These are phyloP conservation scores for Ornithorhynchus anatinus DNA, from an alignment of 2,113 vertebrate genomes.

Conservation along the genomic window DNA sequence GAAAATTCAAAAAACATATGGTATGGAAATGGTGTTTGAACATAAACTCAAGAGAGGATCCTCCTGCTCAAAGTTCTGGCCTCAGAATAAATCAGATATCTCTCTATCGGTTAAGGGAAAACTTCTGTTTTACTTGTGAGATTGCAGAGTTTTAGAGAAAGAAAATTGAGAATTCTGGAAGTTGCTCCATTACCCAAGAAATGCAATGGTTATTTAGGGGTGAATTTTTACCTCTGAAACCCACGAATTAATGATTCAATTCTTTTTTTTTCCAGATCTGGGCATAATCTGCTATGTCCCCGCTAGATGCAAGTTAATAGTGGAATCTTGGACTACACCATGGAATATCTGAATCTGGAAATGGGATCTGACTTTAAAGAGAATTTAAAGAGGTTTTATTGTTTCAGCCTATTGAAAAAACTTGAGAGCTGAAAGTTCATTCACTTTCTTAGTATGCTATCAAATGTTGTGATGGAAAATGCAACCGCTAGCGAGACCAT, in stretches of 20 bases:
- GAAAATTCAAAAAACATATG: no score
- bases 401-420: neutral
- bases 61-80: no score
- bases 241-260: conserved; percentile 16
- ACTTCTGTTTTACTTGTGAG: no score
- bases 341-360: neutral
- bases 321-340: conserved; percentile 3
- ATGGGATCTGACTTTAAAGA: neutral
- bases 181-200: no score
- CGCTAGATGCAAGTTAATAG: neutral
- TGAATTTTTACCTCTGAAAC: no score
- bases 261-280: conserved; percentile 73
- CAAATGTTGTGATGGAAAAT: neutral
- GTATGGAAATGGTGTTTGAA: no score
- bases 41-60: no score
- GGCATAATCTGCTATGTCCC: conserved; percentile 63
- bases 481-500: conserved; percentile 5
- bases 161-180: no score
- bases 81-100: no score
- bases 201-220: no score
- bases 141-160: no score
- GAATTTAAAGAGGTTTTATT: neutral
- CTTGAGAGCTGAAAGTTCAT: neutral
- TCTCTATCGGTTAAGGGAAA: no score
- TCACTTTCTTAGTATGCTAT: neutral